These are phyloP conservation scores for Drosophila stalkeri DNA, from an alignment of 2,888 invertebrate genomes.

Conservation along the genomic window DNA sequence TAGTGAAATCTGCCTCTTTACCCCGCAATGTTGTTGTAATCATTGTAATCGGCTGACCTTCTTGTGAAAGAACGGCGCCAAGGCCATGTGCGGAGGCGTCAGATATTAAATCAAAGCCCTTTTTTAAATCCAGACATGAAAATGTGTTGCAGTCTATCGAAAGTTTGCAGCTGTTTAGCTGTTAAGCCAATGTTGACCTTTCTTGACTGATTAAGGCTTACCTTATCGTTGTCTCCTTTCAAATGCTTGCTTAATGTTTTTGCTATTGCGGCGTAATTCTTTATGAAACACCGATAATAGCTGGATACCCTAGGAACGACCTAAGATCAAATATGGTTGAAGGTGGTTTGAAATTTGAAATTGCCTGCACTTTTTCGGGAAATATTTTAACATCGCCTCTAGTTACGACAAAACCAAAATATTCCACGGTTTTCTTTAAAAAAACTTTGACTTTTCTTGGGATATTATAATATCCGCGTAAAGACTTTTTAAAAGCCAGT, in stretches of 20 bases:
- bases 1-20: neutral
- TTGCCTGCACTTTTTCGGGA: neutral
- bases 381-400: neutral
- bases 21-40: neutral
- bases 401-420: neutral
- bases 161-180: neutral
- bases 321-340: neutral
- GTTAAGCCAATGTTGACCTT: neutral
- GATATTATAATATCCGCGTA: too few relatives aligned
- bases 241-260: neutral
- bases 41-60: neutral
- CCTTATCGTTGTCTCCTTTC: constrained; percentile 1
- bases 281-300: neutral
- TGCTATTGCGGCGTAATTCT: constrained; percentile 1
- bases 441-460: neutral
- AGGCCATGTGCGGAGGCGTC: neutral
- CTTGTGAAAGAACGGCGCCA: neutral
- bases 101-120: neutral
- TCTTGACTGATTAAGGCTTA: neutral
- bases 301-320: too few relatives aligned
- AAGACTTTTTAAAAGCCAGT: too few relatives aligned
- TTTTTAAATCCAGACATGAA: neutral
- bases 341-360: neutral
- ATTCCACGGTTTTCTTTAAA: neutral
- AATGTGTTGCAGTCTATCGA: neutral